Conservation (phyloP, 2,888 invertebrate species). For the Caenorhabditis virilis region DNA sequence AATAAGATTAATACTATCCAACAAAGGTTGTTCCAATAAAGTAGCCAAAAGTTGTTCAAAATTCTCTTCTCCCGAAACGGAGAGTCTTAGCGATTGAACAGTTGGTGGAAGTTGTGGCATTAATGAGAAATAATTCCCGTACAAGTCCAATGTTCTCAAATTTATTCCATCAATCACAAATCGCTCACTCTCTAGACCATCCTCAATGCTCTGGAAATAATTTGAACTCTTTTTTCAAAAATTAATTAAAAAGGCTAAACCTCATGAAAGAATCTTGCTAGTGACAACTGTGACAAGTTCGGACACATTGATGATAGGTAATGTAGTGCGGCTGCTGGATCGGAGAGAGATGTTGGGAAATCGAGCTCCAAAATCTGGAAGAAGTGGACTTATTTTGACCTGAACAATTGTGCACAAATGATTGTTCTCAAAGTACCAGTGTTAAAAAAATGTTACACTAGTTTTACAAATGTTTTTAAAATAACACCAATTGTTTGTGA, state of each 20-base stretch:
- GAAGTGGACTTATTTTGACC: neutral
- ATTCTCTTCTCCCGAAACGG: slow-evolving; percentile 63
- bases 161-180: slow-evolving; percentile 46
- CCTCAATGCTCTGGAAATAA: slow-evolving; percentile 26
- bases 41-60: slow-evolving; percentile 44
- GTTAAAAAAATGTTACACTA: no score
- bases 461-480: neutral
- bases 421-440: neutral
- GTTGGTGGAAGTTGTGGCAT: slow-evolving; percentile 61
- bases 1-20: slow-evolving; percentile 57
- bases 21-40: slow-evolving; percentile 44
- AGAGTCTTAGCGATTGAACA: slow-evolving; percentile 59
- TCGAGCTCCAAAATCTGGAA: slow-evolving; percentile 63
- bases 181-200: slow-evolving; percentile 22
- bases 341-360: slow-evolving; percentile 60
- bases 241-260: slow-evolving; percentile 16
- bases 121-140: slow-evolving; percentile 63
- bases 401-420: no score
- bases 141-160: slow-evolving; percentile 62
- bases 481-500: neutral
- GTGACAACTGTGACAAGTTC: slow-evolving; percentile 61
- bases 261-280: slow-evolving; percentile 66
- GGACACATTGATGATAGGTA: slow-evolving; percentile 62
- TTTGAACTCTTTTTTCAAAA: neutral
- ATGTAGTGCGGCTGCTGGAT: slow-evolving; percentile 58